These are phyloP conservation scores for Mesocentrotus franciscanus DNA, from an alignment of 53 echinoderm and acorn worm species.

Conservation along the genomic window DNA sequence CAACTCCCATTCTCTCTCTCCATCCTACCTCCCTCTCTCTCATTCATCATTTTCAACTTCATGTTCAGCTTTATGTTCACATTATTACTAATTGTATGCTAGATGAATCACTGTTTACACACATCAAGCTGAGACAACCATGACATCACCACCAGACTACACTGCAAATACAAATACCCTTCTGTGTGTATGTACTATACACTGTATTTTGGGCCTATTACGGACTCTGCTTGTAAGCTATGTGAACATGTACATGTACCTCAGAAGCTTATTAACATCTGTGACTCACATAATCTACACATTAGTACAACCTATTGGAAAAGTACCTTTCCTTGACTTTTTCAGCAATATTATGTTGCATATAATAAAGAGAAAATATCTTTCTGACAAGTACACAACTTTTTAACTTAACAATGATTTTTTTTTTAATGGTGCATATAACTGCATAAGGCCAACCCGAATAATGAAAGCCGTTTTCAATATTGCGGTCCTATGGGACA, in stretches of 20 bases:
- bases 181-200: background rate
- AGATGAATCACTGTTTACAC: conserved; percentile 54
- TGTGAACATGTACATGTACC: background rate
- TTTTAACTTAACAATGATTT: background rate
- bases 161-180: background rate
- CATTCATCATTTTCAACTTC: no score
- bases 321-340: background rate
- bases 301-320: background rate
- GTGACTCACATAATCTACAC: background rate
- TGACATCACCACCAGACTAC: conserved; percentile 4
- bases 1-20: background rate
- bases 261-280: background rate
- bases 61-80: background rate
- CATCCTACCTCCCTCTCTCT: background rate
- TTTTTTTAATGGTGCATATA: no score
- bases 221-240: background rate
- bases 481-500: no score
- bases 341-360: background rate
- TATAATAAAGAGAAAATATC: background rate
- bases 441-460: no score
- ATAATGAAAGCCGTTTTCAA: no score
- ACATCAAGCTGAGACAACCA: conserved; percentile 11
- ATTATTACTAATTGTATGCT: background rate
- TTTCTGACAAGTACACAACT: background rate
- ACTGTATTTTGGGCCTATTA: no score